phyloP scores from a whole-genome alignment of 2,113 vertebrate species.

The Rhinopomastus cyanomelas region DNA sequence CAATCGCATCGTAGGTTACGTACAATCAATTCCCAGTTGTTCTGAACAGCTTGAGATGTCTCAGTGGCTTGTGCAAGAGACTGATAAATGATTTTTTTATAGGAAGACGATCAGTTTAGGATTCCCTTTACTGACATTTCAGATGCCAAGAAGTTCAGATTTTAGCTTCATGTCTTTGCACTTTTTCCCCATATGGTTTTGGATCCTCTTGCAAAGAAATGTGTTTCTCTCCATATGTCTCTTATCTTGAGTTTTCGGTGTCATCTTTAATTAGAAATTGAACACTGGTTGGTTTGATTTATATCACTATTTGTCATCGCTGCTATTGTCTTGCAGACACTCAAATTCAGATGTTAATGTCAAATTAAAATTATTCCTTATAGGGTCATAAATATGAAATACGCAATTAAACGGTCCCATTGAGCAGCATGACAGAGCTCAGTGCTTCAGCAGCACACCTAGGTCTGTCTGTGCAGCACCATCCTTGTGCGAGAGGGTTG shows the following conservation, averaged over 20 bases:
- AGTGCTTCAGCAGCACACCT: neutral
- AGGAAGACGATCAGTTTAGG: slow-evolving; percentile 49
- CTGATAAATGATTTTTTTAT: slow-evolving; percentile 57
- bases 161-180: slow-evolving; percentile 56
- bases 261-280: slow-evolving; percentile 62
- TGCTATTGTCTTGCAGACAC: slow-evolving; percentile 50
- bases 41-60: slow-evolving; percentile 71
- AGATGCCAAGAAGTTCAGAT: slow-evolving; percentile 49
- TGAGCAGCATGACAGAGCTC: slow-evolving; percentile 20
- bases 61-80: slow-evolving; percentile 55
- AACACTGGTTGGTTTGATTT: slow-evolving; percentile 47
- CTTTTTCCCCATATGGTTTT: slow-evolving; percentile 48
- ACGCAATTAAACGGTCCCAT: slow-evolving; percentile 5
- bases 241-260: slow-evolving; percentile 44
- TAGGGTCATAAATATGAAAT: slow-evolving; percentile 61
- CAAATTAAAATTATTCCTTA: slow-evolving; percentile 50
- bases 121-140: slow-evolving; percentile 49
- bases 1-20: slow-evolving; percentile 52
- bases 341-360: slow-evolving; percentile 26
- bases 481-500: neutral
- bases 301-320: slow-evolving; percentile 32
- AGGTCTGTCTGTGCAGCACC: neutral
- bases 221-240: slow-evolving; percentile 55
- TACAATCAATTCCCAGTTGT: slow-evolving; percentile 71
- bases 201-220: slow-evolving; percentile 46